Percentiles rank a stretch among this genome's conserved stretches.
phyloP scores from a whole-genome alignment of 2,113 vertebrate genomes.

The Polypterus bichir region DNA sequence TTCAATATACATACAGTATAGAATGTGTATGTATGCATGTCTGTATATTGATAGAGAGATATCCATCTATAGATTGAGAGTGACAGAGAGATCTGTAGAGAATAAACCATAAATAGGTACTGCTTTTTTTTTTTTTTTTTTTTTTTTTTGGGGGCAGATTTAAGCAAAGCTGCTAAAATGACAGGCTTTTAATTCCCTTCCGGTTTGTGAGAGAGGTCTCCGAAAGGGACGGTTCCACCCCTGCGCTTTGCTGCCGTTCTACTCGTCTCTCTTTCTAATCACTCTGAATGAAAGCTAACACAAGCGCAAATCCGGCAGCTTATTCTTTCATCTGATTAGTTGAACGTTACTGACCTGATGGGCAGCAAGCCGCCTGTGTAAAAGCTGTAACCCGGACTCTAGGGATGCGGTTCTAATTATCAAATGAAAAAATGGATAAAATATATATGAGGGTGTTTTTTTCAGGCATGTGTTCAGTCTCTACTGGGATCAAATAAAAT shows the following conservation, averaged over 20 bases:
- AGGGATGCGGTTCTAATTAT: conserved; percentile 33
- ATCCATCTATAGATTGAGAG: too few species aligned
- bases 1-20: too few species aligned
- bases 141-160: too few species aligned
- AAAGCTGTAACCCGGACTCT: conserved; percentile 29
- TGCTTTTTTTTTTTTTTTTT: too few species aligned
- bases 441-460: conserved; percentile 19
- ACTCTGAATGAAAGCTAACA: conserved; percentile 31
- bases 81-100: background rate
- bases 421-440: conserved; percentile 43
- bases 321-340: conserved; percentile 43
- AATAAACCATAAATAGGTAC: too few species aligned
- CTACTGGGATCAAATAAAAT: conserved; percentile 30
- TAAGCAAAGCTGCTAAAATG: background rate
- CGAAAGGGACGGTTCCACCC: background rate
- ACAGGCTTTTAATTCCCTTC: conserved; percentile 11
- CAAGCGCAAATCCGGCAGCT: conserved; percentile 33
- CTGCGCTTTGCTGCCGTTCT: background rate
- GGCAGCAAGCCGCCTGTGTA: conserved; percentile 31
- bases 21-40: background rate
- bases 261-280: conserved; percentile 27
- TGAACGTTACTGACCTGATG: conserved; percentile 30
- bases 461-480: conserved; percentile 13
- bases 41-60: background rate
- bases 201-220: background rate